phyloP scores from a whole-genome alignment of 2,113 vertebrate genomes.

The Archilochus colubris region DNA sequence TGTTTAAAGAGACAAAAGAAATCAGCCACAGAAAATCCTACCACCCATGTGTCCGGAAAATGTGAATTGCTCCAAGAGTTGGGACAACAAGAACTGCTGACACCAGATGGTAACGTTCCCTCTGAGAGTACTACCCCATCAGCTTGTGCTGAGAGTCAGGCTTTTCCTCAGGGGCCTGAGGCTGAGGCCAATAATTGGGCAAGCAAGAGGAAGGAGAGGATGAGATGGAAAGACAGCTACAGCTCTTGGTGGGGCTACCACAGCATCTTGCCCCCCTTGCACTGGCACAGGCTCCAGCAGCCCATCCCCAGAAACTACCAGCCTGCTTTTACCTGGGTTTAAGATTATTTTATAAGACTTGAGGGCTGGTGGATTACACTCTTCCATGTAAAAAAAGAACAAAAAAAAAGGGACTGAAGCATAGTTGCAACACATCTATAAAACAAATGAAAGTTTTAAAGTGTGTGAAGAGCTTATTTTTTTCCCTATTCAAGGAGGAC shows the following conservation, averaged over 20 bases:
- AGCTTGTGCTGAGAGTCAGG: background rate
- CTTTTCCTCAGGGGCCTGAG: background rate
- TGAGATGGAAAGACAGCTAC: background rate
- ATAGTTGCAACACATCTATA: background rate
- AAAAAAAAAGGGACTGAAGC: background rate
- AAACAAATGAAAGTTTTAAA: background rate
- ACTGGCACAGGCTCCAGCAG: background rate
- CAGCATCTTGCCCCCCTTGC: background rate
- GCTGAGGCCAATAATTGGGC: background rate
- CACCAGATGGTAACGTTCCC: conserved; percentile 23
- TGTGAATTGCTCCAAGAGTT: background rate
- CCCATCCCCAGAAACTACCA: background rate
- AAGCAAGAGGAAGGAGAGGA: background rate
- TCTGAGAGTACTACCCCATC: fast-evolving
- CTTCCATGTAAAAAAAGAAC: background rate
- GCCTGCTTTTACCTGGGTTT: background rate
- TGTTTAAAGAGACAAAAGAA: conserved; percentile 28
- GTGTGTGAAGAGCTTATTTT: background rate
- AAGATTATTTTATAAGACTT: background rate
- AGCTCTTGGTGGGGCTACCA: background rate
- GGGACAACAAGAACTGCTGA: conserved; percentile 13
- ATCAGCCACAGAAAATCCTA: conserved; percentile 13
- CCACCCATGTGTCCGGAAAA: conserved; percentile 60
- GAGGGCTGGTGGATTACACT: background rate
- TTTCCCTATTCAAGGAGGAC: background rate